phyloP scores from a whole-genome alignment of 2,113 vertebrate species.

The Propithecus coquereli region DNA sequence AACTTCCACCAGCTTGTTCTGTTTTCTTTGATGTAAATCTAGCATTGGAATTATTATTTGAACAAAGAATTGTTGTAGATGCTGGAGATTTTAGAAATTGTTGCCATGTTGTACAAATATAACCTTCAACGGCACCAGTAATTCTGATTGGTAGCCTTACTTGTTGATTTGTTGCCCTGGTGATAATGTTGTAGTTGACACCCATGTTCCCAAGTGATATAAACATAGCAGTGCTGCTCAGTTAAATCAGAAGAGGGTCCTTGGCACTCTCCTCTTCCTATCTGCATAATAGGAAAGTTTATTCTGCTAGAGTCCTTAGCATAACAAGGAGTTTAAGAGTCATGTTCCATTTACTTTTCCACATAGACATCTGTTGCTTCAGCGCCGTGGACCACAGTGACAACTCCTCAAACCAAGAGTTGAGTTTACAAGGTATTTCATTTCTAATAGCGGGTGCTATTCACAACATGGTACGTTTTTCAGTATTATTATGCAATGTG shows the following conservation, averaged over 20 bases:
- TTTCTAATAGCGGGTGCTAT: background rate
- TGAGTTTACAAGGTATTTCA: background rate
- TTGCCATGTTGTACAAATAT: background rate
- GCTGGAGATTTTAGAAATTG: background rate
- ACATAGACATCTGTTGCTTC: background rate
- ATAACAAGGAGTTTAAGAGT: background rate
- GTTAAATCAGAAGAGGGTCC: background rate
- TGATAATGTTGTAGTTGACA: background rate
- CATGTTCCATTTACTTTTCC: background rate
- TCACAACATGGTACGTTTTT: background rate
- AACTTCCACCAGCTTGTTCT: background rate
- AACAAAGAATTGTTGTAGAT: conserved; percentile 37
- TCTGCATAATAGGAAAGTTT: background rate
- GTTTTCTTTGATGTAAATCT: conserved; percentile 8
- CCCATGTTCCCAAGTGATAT: background rate
- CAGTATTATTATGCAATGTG: background rate
- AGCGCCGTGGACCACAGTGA: background rate
- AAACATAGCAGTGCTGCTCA: background rate
- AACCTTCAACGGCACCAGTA: background rate
- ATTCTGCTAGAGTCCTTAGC: background rate
- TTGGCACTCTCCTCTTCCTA: background rate
- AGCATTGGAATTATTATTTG: conserved; percentile 17
- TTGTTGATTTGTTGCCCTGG: conserved; percentile 34
- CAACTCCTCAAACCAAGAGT: background rate
- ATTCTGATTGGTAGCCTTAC: background rate